Base-by-base conservation (phyloP, 2,888 invertebrate species). In the Merodon equestris region DNA sequence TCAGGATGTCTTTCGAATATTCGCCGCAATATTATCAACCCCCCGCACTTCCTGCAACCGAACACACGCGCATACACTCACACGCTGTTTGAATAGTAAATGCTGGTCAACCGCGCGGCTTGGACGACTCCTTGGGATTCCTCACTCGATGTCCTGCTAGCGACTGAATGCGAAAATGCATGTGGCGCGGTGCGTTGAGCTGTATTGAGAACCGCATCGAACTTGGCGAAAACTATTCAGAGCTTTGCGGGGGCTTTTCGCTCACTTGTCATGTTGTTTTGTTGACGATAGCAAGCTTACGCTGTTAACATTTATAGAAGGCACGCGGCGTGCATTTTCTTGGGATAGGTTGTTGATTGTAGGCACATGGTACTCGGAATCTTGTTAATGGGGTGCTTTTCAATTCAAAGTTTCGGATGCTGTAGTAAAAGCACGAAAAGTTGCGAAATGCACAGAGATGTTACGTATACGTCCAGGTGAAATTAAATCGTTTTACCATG, bases 61-160 rank as follows among this genome's bases (percentile, higher is more conserved):
- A 9, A n/a, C 48, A n/a, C 57, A 61, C 48, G 38, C 4, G 10
- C 48, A n/a, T 53, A 61, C 45, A 53, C 45, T 53, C 71, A 40
- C 17, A 48, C 45, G 44, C 40, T n/a, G 5, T 7, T 27, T 50
- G 19, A 66, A 17, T 38, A 50, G 27, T 14, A 56, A 63, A 68
- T 2, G 7, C 19, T 18, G 15, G 36, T 48, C 17, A 5, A 60
- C 44, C 72, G 63, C 72, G 61, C 58, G 53, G 9, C 7, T n/a
- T 58, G n/a, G 34, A 54, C 14, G n/a, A 44, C 38, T 42, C 44
- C 63, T 38, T 9, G 47, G 57, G 61, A 63, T 48, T 58, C 58
- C 68, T 74, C 54, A 50, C 48, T 50, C 79, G 83, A 86, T 85
- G 84, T 87, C 87, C 87, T 85, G 86, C 83, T 84, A 84, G 79